These are phyloP conservation scores for Lamellibrachia luymesi DNA, from an alignment of 1,140 invertebrate species.

Conservation along the genomic window DNA sequence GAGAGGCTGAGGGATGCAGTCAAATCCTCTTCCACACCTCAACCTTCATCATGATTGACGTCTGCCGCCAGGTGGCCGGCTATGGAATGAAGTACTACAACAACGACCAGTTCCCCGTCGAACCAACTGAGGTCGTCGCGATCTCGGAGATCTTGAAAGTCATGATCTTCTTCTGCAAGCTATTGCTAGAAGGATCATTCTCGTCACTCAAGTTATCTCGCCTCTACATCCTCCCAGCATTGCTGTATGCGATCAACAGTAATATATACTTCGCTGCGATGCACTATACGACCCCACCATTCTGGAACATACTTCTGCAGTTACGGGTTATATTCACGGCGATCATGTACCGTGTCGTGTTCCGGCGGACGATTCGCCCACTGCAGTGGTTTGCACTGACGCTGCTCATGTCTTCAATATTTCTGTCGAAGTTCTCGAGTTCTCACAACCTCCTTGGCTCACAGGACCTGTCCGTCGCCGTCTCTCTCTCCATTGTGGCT, in stretches of 20 bases:
- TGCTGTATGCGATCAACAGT: conserved; percentile 28
- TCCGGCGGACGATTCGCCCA: conserved; percentile 10
- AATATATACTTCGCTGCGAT: conserved; percentile 25
- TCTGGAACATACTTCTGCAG: conserved; percentile 28
- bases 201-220: conserved; percentile 4
- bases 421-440: conserved; percentile 20
- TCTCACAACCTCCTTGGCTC: not conserved
- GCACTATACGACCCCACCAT: conserved; percentile 20
- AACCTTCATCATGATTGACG: conserved; percentile 15
- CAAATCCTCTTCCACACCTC: conserved; percentile 7
- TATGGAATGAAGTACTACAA: conserved; percentile 29
- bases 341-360: conserved; percentile 21
- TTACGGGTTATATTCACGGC: conserved; percentile 21
- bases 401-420: conserved; percentile 20
- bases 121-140: conserved; percentile 23
- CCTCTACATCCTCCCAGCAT: conserved; percentile 11
- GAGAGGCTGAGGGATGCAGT: conserved; percentile 15
- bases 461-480: conserved; percentile 11
- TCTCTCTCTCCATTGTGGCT: conserved; percentile 18
- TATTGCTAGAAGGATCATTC: not conserved
- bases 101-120: conserved; percentile 20
- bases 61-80: conserved; percentile 18
- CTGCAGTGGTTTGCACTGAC: conserved; percentile 25
- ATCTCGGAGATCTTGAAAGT: conserved; percentile 19
- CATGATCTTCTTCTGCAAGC: conserved; percentile 1